Conservation (phyloP, 2,888 invertebrate genomes). For the Diarsia rubi region DNA sequence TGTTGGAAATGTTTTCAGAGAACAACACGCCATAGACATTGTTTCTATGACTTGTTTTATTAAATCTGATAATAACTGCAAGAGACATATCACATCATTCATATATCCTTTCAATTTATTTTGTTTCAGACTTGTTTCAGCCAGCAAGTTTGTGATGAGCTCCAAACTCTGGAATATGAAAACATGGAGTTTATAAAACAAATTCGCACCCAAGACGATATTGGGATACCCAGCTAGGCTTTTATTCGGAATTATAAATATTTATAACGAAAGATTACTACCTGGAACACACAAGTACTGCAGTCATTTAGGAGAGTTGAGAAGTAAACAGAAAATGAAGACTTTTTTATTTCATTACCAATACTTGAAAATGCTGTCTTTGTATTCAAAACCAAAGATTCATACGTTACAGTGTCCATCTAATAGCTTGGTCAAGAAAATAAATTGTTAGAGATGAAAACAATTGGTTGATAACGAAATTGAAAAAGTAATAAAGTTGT, state of each 20-base stretch:
- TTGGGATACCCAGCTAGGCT: not conserved
- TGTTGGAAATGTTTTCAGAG: constrained; percentile 77
- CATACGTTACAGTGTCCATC: constrained; percentile 74
- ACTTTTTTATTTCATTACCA: constrained; percentile 61
- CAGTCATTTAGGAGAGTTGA: constrained; percentile 76
- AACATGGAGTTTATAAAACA: not conserved
- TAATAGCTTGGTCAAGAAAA: constrained; percentile 62
- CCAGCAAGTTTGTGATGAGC: constrained; percentile 69
- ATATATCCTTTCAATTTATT: constrained; percentile 72
- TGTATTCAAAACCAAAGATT: constrained; percentile 73
- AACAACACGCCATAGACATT: constrained; percentile 72
- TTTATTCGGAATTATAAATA: not conserved
- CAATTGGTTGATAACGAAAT: not conserved
- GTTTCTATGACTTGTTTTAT: constrained; percentile 77
- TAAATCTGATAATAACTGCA: constrained; percentile 78
- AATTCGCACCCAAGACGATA: too few relatives aligned
- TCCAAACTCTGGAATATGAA: constrained; percentile 74
- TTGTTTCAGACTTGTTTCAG: constrained; percentile 65
- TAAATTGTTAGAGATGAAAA: not conserved
- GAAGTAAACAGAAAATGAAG: constrained; percentile 71
- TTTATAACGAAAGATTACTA: constrained; percentile 47
- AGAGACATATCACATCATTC: constrained; percentile 74
- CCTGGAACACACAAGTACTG: constrained; percentile 77
- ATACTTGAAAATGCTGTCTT: constrained; percentile 70
- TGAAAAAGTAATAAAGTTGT: not conserved